Evolutionary conservation across 1,140 invertebrate species (phyloP), one percentile per base, ranked within the genome.

Genomic region (Doryteuthis pealeii): DNA sequence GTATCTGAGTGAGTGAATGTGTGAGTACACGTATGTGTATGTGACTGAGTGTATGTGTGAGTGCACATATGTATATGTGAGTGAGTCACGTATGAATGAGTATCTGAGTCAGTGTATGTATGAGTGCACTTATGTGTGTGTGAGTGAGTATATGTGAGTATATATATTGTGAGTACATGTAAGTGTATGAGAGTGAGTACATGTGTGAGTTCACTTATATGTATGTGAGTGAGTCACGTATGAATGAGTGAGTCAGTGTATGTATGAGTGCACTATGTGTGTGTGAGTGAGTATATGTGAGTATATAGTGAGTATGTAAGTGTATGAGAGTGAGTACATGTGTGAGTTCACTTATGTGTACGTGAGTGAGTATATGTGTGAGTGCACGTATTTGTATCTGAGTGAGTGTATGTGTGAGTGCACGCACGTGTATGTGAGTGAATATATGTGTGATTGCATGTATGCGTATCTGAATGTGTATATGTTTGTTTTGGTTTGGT

Each of bases 141-240:
- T 69, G 66, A 45, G 66, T 74, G 66, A 22, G 73, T 67, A 66
- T 62, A 62, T 45, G 45, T 45, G 72, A 40, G 45, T 43, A 6
- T 73, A 66, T n/a, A n/a, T n/a, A 31, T 31, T 66, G 26, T 30
- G 65, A 40, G 15, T 73, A 18, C 66, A 40, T 66, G 49, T 66
- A 26, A 71, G 74, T 72, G 49, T 28, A 54, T 70, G 67, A n/a
- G n/a, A n/a, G n/a, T n/a, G n/a, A n/a, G n/a, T n/a, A n/a, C n/a
- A n/a, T n/a, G n/a, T n/a, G n/a, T n/a, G n/a, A n/a, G n/a, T n/a
- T n/a, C n/a, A 58, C 18, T 8, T 58, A 58, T 58, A 28, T 58
- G 18, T 58, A 40, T 40, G 10, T 40, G 10, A 5, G 18, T 58
- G 0, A 8, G 0, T 58, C n/a, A n/a, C n/a, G n/a, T n/a, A n/a